Evolutionary conservation across 1,140 invertebrate genomes (phyloP).

Genomic region (Orchestia grillus): DNA sequence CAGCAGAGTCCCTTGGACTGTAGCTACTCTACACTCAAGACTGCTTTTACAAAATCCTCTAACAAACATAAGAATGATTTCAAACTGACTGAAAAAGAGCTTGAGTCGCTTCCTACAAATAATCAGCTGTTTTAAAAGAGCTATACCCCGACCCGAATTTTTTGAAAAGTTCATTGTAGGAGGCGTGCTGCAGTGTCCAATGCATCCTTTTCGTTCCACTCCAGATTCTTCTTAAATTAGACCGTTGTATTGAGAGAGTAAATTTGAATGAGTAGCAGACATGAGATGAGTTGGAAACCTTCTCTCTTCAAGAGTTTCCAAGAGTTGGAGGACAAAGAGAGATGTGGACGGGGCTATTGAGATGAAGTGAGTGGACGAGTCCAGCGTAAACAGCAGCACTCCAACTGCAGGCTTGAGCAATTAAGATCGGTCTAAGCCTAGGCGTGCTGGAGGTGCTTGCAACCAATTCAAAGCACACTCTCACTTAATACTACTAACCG

Average conservation of each 20-base stretch:
- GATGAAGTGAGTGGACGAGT: not conserved
- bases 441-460: not conserved
- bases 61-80: constrained; percentile 6
- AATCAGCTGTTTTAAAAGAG: not conserved
- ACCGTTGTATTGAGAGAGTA: not conserved
- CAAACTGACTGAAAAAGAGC: not conserved
- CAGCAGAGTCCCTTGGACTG: not conserved
- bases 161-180: not conserved
- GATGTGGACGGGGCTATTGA: not conserved
- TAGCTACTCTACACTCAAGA: constrained; percentile 28
- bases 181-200: not conserved
- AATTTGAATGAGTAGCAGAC: not conserved
- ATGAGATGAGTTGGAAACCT: not conserved
- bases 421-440: not conserved
- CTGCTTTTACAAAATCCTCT: constrained; percentile 1
- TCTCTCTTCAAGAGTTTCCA: not conserved
- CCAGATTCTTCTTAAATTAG: not conserved
- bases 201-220: not conserved
- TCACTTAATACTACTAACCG: not conserved
- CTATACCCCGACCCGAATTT: not conserved
- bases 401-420: not conserved
- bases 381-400: not conserved
- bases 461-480: not conserved
- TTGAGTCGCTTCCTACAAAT: constrained; percentile 16
- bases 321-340: not conserved